Evolutionary conservation across 1,140 invertebrate genomes (phyloP).

Genomic region (Achroia grisella): DNA sequence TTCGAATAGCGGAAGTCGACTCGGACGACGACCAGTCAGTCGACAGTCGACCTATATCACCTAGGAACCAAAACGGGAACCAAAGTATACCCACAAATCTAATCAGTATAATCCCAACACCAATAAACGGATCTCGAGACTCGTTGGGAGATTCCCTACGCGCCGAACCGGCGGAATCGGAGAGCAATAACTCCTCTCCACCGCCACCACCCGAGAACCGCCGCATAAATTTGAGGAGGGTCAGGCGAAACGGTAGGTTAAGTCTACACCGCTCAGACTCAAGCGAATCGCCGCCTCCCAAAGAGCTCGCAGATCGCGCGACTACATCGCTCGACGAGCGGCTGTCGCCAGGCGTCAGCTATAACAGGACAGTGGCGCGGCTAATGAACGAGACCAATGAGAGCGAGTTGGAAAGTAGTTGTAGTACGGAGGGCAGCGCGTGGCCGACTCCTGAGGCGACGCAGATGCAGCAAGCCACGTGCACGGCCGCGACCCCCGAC

Average conservation of each 20-base stretch:
- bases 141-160: slow-evolving; percentile 67
- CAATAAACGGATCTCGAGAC: slow-evolving; percentile 73
- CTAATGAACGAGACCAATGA: slow-evolving; percentile 69
- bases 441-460: slow-evolving; percentile 23
- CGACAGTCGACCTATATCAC: slow-evolving; percentile 53
- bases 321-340: slow-evolving; percentile 21
- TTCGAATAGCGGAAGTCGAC: slow-evolving; percentile 74
- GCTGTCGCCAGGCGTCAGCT: slow-evolving; percentile 29
- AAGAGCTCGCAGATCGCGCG: slow-evolving; percentile 22
- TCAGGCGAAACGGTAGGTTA: slow-evolving; percentile 35
- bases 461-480: background rate
- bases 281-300: slow-evolving; percentile 51
- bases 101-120: slow-evolving; percentile 73
- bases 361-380: slow-evolving; percentile 51
- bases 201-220: slow-evolving; percentile 34
- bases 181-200: slow-evolving; percentile 30
- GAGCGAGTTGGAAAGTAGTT: slow-evolving; percentile 67
- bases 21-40: slow-evolving; percentile 74
- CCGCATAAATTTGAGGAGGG: slow-evolving; percentile 31
- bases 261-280: slow-evolving; percentile 49
- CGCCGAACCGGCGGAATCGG: slow-evolving; percentile 42
- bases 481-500: slow-evolving; percentile 22
- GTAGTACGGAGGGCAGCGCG: slow-evolving; percentile 51
- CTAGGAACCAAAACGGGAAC: slow-evolving; percentile 34
- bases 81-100: slow-evolving; percentile 55